Evolutionary conservation across 2,797 vertebrate species (phyloP), one percentile per base, ranked within the genome.

Genomic region (Falco cherrug): DNA sequence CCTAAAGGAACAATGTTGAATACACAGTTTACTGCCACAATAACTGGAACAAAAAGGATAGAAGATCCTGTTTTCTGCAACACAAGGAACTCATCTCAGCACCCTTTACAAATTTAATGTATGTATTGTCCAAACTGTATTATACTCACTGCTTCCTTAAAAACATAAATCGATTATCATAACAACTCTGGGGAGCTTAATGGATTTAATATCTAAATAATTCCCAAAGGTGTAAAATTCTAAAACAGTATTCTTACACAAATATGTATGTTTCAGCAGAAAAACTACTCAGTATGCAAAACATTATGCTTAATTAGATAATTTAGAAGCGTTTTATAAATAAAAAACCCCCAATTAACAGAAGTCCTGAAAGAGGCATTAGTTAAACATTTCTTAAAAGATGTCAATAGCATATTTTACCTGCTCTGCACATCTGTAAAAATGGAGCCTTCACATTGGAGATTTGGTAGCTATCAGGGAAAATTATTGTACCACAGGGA

Each of bases 401-500:
- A 19, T 22, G 8, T n/a, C 54, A 69, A 51, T 69, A 61, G 2
- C 21, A 33, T 16, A 79, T 84, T 90, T 83, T 85, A 60, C 33
- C 41, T 70, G 8, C 45, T 75, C 17, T 82, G 11, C 48, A 78
- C 12, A 37, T 81, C n/a, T 61, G 14, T 57, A 77, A 87, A 92
- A 94, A 56, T 4, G 5, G 20, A 92, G 10, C 13, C 26, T 86
- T 90, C 9, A 0, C 13, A 84, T 88, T 63, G 51, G 76, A 65
- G 26, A 81, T 91, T 83, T 71, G 37, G 25, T 69, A 70, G 48
- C 1, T 13, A 76, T 71, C 35, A 80, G 48, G 41, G 39, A 59
- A 95, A 93, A 75, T 74, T 88, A 91, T 60, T 80, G 26, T 91
- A 69, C 70, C 45, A 64, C 50, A 47, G 76, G 79, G 82, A 91